Evolutionary conservation across 2,888 invertebrate species (phyloP).

Genomic region (Toxonevra muliebris): DNA sequence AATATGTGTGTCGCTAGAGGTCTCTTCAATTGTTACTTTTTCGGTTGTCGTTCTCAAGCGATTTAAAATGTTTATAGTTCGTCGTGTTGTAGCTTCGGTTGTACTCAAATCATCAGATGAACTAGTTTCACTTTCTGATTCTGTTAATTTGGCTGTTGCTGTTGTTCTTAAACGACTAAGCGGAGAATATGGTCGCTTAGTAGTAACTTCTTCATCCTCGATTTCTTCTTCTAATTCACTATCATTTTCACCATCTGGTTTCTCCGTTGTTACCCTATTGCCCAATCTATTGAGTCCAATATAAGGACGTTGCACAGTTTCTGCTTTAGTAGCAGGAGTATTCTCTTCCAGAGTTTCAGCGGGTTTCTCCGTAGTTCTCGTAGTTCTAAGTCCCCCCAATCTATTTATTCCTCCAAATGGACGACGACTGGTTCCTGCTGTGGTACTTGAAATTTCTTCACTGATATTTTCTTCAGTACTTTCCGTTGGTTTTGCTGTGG

Average conservation of each 20-base stretch:
- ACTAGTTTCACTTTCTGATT: background rate
- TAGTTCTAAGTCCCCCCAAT: no score
- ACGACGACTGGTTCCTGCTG: background rate
- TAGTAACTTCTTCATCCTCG: background rate
- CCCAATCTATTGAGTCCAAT: constrained; percentile 10
- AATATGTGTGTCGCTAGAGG: background rate
- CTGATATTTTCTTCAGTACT: background rate
- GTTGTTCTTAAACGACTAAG: constrained; percentile 26
- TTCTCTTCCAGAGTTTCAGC: background rate
- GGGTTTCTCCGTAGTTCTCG: background rate
- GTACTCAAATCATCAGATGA: background rate
- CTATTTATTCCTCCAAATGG: no score
- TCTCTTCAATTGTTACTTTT: background rate
- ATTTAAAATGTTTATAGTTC: constrained; percentile 1
- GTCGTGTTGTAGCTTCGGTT: constrained; percentile 9
- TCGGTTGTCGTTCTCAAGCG: constrained; percentile 24
- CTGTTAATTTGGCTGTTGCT: background rate
- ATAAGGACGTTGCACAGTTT: constrained; percentile 20
- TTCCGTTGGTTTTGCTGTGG: background rate
- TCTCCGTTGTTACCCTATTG: constrained; percentile 18
- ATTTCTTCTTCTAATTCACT: background rate
- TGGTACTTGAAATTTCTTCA: background rate
- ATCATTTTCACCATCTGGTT: constrained; percentile 8
- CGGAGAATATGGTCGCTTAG: constrained; percentile 20
- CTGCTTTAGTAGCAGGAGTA: background rate